Conservation (phyloP, 2,113 vertebrate species). For the Trogon melanurus region DNA sequence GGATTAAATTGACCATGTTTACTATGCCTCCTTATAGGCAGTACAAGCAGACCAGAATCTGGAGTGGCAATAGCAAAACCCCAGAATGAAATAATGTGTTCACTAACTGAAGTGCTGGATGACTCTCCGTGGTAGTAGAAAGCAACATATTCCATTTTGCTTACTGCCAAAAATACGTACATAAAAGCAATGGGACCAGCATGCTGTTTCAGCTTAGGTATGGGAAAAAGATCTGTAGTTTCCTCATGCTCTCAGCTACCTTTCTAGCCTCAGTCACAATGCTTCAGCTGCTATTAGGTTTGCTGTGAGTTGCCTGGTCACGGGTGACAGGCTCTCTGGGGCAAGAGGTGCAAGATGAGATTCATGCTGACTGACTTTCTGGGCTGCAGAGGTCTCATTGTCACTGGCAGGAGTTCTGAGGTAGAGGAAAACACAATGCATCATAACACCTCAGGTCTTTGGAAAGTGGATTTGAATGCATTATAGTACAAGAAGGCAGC, state of each 20-base stretch:
- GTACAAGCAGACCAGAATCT: conserved; percentile 6
- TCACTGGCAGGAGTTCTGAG: neutral
- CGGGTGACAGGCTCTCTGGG: neutral
- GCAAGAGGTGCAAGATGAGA: neutral
- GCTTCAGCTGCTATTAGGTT: neutral
- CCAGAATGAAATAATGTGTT: conserved; percentile 41
- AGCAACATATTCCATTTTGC: conserved; percentile 39
- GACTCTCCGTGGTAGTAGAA: conserved; percentile 55
- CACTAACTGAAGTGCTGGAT: conserved; percentile 38
- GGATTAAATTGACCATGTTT: neutral
- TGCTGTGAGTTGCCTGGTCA: neutral
- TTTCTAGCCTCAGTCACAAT: neutral
- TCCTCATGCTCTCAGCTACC: neutral
- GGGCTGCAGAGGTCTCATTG: neutral
- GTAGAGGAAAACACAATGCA: conserved; percentile 7
- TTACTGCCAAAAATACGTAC: conserved; percentile 43
- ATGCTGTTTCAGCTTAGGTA: conserved; percentile 3
- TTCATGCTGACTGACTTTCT: neutral
- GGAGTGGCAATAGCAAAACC: conserved; percentile 40
- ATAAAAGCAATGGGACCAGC: conserved; percentile 47
- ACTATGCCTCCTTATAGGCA: neutral
- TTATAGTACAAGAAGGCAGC: conserved; percentile 1
- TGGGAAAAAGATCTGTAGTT: neutral
- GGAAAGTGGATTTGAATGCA: conserved; percentile 3
- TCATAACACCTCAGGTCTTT: neutral